phyloP scores from a whole-genome alignment of 2,113 vertebrate species.

The Syngnathus floridae region DNA sequence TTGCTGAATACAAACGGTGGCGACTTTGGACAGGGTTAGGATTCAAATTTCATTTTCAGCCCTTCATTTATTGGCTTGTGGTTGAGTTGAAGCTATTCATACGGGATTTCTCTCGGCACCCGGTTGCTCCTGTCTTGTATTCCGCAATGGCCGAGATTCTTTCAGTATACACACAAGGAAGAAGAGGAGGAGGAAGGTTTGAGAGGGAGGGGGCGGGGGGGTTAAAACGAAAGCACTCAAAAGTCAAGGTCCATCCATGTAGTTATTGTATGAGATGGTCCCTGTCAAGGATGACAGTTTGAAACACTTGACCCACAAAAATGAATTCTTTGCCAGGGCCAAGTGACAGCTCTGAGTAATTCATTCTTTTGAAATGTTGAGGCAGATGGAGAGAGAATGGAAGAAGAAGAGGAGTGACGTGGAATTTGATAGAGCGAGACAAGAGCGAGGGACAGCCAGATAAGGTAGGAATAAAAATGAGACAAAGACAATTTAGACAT shows the following conservation, averaged over 20 bases:
- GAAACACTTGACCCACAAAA: slow-evolving; percentile 75
- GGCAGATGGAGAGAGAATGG: slow-evolving; percentile 53
- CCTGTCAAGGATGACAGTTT: slow-evolving; percentile 73
- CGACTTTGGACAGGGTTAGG: not conserved
- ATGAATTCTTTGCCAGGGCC: slow-evolving; percentile 72
- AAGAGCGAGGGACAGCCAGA: slow-evolving; percentile 19
- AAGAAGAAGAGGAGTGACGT: slow-evolving; percentile 44
- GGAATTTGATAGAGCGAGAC: slow-evolving; percentile 55
- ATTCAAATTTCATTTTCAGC: too few species aligned
- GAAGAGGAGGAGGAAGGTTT: slow-evolving; percentile 1
- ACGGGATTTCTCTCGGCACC: slow-evolving; percentile 41
- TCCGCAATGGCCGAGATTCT: slow-evolving; percentile 39
- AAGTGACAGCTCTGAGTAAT: slow-evolving; percentile 68
- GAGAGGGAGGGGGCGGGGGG: not conserved
- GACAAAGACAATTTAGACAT: slow-evolving; percentile 13
- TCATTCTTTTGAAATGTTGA: slow-evolving; percentile 68
- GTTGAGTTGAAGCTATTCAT: slow-evolving; percentile 34
- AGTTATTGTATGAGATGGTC: slow-evolving; percentile 70
- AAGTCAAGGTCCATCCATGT: slow-evolving; percentile 67
- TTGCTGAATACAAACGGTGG: slow-evolving; percentile 36
- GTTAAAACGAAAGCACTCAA: slow-evolving; percentile 30
- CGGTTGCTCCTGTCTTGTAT: slow-evolving; percentile 14
- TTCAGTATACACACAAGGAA: slow-evolving; percentile 54
- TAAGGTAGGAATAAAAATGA: slow-evolving; percentile 18
- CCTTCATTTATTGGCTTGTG: too few species aligned